Conservation (phyloP, 2,797 vertebrate genomes). For the Ciconia nigra region DNA sequence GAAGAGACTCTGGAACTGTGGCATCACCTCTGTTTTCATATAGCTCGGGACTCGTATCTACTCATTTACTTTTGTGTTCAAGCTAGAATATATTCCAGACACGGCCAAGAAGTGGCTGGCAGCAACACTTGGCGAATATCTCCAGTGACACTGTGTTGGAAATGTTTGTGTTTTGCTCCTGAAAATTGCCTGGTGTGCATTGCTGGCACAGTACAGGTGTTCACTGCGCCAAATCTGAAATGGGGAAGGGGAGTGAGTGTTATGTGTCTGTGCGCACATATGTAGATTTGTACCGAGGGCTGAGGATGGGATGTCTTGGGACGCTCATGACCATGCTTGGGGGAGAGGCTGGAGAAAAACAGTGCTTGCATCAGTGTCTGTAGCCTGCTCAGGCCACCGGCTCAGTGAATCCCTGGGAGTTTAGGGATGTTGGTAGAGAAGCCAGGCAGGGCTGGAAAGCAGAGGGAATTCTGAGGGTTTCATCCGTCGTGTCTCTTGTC, state of each 20-base stretch:
- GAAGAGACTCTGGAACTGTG: not conserved
- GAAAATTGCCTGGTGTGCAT: not conserved
- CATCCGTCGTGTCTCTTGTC: not conserved
- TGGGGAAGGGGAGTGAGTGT: not conserved
- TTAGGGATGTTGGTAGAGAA: not conserved
- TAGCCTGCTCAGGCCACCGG: not conserved
- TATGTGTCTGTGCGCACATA: not conserved
- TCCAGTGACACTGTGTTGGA: not conserved
- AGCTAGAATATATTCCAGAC: not conserved
- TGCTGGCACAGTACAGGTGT: not conserved
- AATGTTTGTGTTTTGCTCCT: not conserved
- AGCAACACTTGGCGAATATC: not conserved
- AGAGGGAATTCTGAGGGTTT: not conserved
- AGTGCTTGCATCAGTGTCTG: not conserved
- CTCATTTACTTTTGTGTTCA: not conserved
- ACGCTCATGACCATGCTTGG: rapidly evolving
- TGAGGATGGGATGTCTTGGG: not conserved
- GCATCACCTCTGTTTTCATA: not conserved
- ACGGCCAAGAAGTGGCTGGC: not conserved
- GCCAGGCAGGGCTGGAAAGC: not conserved
- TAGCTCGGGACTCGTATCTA: not conserved
- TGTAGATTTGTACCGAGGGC: not conserved
- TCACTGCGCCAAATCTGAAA: not conserved
- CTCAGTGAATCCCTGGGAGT: not conserved
- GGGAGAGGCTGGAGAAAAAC: not conserved